phyloP scores from a whole-genome alignment of 2,888 invertebrate genomes.

The Drosophila kuntzei region DNA sequence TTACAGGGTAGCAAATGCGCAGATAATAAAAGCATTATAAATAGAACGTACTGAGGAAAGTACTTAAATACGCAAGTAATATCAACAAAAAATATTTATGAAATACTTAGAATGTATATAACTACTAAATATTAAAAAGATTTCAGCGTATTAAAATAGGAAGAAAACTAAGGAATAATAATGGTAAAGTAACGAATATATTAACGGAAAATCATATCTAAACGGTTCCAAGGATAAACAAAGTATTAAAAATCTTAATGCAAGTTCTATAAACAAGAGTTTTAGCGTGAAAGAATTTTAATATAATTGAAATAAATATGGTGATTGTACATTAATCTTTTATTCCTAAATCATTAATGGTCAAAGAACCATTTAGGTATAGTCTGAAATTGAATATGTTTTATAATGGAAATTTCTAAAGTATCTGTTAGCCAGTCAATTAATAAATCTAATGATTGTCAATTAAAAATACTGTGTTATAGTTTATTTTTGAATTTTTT shows the following conservation, averaged over 20 bases:
- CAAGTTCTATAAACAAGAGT: background rate
- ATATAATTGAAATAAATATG: no score
- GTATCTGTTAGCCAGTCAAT: no score
- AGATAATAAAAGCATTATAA: slow-evolving; percentile 16
- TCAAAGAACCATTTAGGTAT: no score
- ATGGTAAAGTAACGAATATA: background rate
- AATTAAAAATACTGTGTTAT: no score
- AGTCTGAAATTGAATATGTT: no score
- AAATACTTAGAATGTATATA: background rate
- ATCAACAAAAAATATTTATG: background rate
- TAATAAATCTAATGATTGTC: background rate
- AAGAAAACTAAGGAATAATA: background rate
- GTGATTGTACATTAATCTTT: no score
- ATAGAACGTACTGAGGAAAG: slow-evolving; percentile 32
- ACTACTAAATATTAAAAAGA: background rate
- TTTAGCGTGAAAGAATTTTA: no score
- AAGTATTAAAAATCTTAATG: background rate
- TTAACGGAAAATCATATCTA: background rate
- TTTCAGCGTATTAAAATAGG: background rate
- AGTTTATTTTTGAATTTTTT: no score
- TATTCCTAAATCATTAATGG: no score
- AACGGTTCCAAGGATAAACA: background rate
- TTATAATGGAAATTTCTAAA: background rate
- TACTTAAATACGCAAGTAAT: slow-evolving; percentile 28
- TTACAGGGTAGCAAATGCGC: slow-evolving; percentile 18